Conservation (phyloP, 64 coral and sea anemone species). For the Actinia tenebrosa region DNA sequence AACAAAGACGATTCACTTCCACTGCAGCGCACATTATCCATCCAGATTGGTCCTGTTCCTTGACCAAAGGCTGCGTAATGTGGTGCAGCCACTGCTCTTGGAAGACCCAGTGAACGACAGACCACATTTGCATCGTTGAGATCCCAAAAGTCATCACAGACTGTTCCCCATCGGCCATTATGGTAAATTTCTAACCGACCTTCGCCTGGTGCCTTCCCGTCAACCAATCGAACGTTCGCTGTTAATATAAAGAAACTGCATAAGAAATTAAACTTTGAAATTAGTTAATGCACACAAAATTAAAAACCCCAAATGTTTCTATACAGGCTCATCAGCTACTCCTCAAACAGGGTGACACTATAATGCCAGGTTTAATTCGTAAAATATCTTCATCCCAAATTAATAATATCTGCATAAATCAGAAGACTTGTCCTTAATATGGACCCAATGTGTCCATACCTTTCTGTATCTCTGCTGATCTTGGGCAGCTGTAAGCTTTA, state of each 20-base stretch:
- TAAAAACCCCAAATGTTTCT: too few species aligned
- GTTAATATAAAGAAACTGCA: not conserved
- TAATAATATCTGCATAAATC: too few species aligned
- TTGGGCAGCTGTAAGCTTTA: not conserved
- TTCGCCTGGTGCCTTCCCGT: not conserved
- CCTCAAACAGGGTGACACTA: too few species aligned
- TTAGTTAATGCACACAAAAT: too few species aligned
- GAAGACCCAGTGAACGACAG: conserved; percentile 12
- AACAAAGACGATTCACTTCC: not conserved
- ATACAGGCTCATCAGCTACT: too few species aligned
- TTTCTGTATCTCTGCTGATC: not conserved
- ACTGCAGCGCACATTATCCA: not conserved
- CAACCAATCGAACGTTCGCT: not conserved
- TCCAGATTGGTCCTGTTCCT: not conserved
- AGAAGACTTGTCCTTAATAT: too few species aligned
- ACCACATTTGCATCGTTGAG: conserved; percentile 6
- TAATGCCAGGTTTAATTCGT: too few species aligned
- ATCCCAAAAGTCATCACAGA: conserved; percentile 6
- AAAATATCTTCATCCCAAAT: too few species aligned
- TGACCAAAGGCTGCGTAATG: not conserved
- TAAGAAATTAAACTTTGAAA: too few species aligned
- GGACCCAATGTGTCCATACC: not conserved
- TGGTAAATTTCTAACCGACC: not conserved
- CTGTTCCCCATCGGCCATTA: conserved; percentile 9
- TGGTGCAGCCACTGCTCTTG: not conserved